Evolutionary conservation across 92 coral and sea anemone genomes (phyloP).

Genomic region (Epizoanthus stellaris): DNA sequence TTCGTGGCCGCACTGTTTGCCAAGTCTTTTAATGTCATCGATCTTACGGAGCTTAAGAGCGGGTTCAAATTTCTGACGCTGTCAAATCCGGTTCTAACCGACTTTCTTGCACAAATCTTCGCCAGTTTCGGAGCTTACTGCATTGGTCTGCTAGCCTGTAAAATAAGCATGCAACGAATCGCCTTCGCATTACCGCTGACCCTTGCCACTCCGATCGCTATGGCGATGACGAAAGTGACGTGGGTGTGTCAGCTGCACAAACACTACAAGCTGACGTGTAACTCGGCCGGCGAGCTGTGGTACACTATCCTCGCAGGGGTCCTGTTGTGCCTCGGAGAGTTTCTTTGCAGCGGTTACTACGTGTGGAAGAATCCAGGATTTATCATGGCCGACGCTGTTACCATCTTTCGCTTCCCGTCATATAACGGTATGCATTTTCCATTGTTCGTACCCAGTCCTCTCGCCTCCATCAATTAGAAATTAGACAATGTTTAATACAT

Average conservation of each 20-base stretch:
- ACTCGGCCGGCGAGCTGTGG: slow-evolving; percentile 21
- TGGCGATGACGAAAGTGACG: slow-evolving; percentile 38
- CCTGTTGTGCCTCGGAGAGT: slow-evolving; percentile 55
- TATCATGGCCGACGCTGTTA: slow-evolving; percentile 54
- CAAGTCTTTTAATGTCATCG: slow-evolving; percentile 34
- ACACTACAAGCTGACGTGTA: slow-evolving; percentile 31
- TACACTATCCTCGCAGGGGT: slow-evolving; percentile 43
- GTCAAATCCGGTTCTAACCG: slow-evolving; percentile 52
- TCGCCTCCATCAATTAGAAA: no score
- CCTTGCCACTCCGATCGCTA: slow-evolving; percentile 79
- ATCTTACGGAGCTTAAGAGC: slow-evolving; percentile 10
- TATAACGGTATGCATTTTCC: slow-evolving; percentile 52
- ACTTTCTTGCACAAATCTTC: slow-evolving; percentile 79
- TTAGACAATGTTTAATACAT: no score
- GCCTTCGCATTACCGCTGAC: slow-evolving; percentile 86
- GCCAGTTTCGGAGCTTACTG: slow-evolving; percentile 81
- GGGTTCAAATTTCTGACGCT: slow-evolving; percentile 62
- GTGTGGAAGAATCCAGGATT: slow-evolving; percentile 63
- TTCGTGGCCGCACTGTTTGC: slow-evolving; percentile 75
- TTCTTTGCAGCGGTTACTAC: slow-evolving; percentile 46
- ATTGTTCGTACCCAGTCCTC: no score
- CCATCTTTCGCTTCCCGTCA: slow-evolving; percentile 63
- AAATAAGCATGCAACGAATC: slow-evolving; percentile 80
- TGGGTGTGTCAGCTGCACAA: slow-evolving; percentile 45
- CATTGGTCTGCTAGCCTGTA: slow-evolving; percentile 83